phyloP scores from a whole-genome alignment of 2,113 vertebrate genomes.

The Naja naja region DNA sequence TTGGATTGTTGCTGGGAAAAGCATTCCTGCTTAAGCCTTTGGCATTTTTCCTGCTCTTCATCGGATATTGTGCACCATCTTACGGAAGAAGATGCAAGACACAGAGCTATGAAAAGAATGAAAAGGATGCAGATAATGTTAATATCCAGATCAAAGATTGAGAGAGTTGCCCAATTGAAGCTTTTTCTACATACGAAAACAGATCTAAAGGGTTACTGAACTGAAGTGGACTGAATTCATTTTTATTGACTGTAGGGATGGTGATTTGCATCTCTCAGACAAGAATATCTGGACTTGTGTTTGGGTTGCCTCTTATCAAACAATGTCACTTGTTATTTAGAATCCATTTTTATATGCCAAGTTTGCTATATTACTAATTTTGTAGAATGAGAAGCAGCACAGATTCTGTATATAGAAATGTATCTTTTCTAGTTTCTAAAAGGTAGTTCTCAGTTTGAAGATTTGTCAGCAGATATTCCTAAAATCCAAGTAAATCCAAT shows the following conservation, averaged over 20 bases:
- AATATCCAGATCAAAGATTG: neutral
- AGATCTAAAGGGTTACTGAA: neutral
- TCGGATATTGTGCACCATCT: conserved; percentile 72
- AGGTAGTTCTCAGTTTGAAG: neutral
- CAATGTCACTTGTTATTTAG: neutral
- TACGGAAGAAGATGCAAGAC: conserved; percentile 57
- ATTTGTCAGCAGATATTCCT: neutral
- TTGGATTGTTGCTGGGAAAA: conserved; percentile 9
- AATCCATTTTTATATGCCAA: neutral
- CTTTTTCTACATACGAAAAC: neutral
- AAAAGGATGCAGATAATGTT: neutral
- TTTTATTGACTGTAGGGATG: neutral
- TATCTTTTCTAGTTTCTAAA: neutral
- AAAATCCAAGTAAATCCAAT: neutral
- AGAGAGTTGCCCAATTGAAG: neutral
- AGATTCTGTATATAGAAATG: neutral
- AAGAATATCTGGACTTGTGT: neutral
- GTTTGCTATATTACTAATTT: neutral
- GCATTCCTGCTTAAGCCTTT: conserved; percentile 33
- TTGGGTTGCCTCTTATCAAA: neutral
- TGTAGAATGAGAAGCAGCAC: neutral
- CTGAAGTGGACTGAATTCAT: neutral
- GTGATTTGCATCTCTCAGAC: neutral
- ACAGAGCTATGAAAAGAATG: conserved; percentile 59
- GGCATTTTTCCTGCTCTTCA: conserved; percentile 67